Evolutionary conservation across 23 tunicate genomes (phyloP).

Genomic region (Halocynthia roretzi): DNA sequence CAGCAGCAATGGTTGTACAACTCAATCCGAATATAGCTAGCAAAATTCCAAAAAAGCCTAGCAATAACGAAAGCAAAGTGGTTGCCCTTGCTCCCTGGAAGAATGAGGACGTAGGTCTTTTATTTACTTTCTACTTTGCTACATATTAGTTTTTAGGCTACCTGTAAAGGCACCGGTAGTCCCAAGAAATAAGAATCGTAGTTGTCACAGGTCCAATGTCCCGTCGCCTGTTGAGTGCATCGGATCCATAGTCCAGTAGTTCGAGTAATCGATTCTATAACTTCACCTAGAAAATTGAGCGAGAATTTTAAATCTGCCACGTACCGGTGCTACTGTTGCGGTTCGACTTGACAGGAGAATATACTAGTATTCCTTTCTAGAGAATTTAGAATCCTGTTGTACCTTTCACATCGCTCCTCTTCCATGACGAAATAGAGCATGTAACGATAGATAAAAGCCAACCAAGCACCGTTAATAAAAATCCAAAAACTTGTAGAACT

Average conservation of each 20-base stretch:
- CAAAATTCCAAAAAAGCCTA: constrained; percentile 46
- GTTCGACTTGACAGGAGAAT: background rate
- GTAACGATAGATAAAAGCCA: constrained; percentile 50
- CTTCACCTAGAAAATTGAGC: constrained; percentile 38
- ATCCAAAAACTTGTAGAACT: constrained; percentile 65
- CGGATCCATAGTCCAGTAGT: constrained; percentile 80
- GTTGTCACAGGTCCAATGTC: constrained; percentile 81
- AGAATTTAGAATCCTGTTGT: background rate
- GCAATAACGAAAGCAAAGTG: constrained; percentile 38
- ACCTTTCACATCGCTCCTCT: constrained; percentile 74
- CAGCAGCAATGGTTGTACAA: constrained; percentile 70
- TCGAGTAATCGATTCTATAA: constrained; percentile 62
- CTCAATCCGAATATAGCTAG: constrained; percentile 48
- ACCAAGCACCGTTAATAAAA: constrained; percentile 40
- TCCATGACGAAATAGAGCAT: constrained; percentile 59
- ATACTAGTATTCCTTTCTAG: background rate
- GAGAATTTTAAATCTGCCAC: background rate
- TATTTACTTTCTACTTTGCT: background rate
- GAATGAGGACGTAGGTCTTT: background rate
- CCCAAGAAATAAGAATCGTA: constrained; percentile 92
- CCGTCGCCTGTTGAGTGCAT: constrained; percentile 78
- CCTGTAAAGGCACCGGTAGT: constrained; percentile 81
- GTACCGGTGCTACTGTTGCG: background rate
- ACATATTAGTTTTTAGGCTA: background rate
- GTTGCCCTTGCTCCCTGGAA: constrained; percentile 62